Percentiles rank a stretch among this genome's conserved stretches.
Evolutionary conservation across 2,888 invertebrate genomes (phyloP).

Genomic region (Actias luna): DNA sequence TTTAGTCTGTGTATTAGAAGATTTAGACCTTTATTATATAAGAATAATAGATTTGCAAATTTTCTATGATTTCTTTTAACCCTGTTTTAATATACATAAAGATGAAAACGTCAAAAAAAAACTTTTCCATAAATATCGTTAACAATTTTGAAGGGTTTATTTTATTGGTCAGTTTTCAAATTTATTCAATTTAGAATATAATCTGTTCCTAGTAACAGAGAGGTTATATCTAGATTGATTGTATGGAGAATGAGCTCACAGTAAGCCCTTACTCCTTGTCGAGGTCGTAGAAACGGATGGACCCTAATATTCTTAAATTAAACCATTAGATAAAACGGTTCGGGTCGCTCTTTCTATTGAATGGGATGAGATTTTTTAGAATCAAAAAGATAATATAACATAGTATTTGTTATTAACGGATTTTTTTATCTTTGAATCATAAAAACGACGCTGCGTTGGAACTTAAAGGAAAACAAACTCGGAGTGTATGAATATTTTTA

Average conservation of each 20-base stretch:
- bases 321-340: conserved; percentile 20
- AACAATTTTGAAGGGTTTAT: too few relatives aligned
- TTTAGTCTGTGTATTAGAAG: too few relatives aligned
- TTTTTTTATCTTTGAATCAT: neutral
- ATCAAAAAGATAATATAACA: neutral
- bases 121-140: too few relatives aligned
- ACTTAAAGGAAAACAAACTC: too few relatives aligned
- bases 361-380: conserved; percentile 4
- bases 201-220: neutral
- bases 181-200: neutral
- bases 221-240: neutral
- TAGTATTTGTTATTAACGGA: neutral
- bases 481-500: too few relatives aligned
- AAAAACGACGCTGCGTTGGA: too few relatives aligned
- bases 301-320: conserved; percentile 32
- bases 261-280: neutral
- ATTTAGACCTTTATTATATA: too few relatives aligned
- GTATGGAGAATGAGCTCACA: neutral
- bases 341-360: neutral
- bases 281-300: neutral
- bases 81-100: too few relatives aligned
- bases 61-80: too few relatives aligned
- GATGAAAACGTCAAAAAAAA: too few relatives aligned
- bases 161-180: neutral
- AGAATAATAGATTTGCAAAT: too few relatives aligned